These are phyloP conservation scores for Cephalotes varians DNA, from an alignment of 2,888 invertebrate genomes.

Conservation along the genomic window DNA sequence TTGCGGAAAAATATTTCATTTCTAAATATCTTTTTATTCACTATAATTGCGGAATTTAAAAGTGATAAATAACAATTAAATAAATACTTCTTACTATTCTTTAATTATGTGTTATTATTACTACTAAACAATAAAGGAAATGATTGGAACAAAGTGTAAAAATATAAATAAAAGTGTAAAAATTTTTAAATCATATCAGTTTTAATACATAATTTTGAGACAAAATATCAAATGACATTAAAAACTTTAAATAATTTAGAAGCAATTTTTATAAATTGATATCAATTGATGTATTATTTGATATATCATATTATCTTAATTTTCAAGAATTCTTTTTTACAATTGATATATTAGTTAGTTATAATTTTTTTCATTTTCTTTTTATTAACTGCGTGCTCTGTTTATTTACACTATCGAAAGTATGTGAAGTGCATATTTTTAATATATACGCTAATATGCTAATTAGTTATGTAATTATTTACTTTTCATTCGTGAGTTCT, in stretches of 20 bases:
- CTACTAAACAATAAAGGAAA: not conserved
- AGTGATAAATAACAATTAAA: not conserved
- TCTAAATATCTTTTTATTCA: not conserved
- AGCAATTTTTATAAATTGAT: not conserved
- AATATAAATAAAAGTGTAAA: not conserved
- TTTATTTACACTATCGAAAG: not conserved
- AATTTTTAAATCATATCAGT: not conserved
- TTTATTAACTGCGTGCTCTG: not conserved
- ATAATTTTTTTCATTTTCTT: not conserved
- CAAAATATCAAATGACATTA: not conserved
- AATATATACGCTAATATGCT: too few species aligned
- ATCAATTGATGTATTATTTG: not conserved
- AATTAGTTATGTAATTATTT: conserved; percentile 21
- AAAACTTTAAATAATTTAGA: not conserved
- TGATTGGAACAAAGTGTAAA: not conserved
- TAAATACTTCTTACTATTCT: conserved; percentile 2
- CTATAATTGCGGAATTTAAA: conserved; percentile 7
- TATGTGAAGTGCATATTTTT: not conserved
- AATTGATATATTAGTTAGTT: not conserved
- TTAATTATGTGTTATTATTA: not conserved
- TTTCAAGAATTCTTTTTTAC: not conserved
- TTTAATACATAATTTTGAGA: not conserved
- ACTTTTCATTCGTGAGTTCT: not conserved
- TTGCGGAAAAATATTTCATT: conserved; percentile 21
- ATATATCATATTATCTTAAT: not conserved